Base-by-base conservation (phyloP, 2,113 vertebrate species). In the Dicaeum eximium region DNA sequence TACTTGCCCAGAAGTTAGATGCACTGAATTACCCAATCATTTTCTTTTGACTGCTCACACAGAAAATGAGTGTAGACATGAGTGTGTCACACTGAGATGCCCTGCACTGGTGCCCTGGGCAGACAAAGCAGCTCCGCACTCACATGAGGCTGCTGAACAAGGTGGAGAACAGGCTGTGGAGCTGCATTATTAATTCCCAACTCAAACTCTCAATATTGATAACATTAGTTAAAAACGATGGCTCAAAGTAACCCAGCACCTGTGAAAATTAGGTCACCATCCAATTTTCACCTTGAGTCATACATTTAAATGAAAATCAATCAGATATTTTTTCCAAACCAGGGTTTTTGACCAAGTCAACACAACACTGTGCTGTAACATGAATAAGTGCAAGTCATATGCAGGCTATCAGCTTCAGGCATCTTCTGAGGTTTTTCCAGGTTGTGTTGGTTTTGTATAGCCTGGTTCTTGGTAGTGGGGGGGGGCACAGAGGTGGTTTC, bases 361-460 rank as follows among this genome's bases (percentile, higher is more conserved):
- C n/a, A 50, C 23, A 90, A 71, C 9, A 16, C 11, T 47, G 15
- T 85, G 30, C 44, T 72, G 24, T 82, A 56, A 47, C 31, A 20
- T 40, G 16, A 79, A 28, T 60, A 51, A 60, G 11, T 30, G 8
- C 13, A 4, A 80, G n/a, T 57, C 23, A 54, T 23, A 23, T n/a
- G 23, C 73, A 62, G n/a, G 33, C 33, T 62, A 2, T 45, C 30
- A 71, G 18, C 30, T 64, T 88, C 54, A 74, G 74, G 30, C 38
- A 81, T 21, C 13, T 37, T 3, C 23, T 67, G 44, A 79, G n/a
- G 11, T 54, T 94, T 81, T 67, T 20, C 37, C 14, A 1, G 7
- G 7, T n/a, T 48, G 21, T 37, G 13, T 6, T 51, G 37, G 33
- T 77, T 86, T 77, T 37, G 17, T 17, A 31, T 0, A 0, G 16